phyloP scores from a whole-genome alignment of 2,113 vertebrate genomes.

The Geothlypis trichas region DNA sequence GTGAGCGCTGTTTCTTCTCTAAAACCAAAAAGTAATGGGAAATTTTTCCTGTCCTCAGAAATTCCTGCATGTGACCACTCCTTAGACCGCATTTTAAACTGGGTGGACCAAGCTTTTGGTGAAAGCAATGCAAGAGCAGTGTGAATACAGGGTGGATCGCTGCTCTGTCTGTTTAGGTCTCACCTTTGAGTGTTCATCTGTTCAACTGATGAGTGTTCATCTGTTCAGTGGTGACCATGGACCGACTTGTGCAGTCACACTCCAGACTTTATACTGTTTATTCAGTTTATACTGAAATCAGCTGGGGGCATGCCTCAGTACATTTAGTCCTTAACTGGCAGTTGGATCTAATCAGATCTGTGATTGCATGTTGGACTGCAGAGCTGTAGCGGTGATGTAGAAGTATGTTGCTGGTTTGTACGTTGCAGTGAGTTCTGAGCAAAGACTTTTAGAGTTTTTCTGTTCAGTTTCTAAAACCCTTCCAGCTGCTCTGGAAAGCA shows the following conservation, averaged over 20 bases:
- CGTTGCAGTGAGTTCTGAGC: not conserved
- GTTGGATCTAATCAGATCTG: not conserved
- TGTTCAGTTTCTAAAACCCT: not conserved
- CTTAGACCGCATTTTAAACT: fast-evolving
- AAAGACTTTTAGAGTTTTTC: not conserved
- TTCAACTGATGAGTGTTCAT: not conserved
- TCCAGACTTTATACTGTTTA: not conserved
- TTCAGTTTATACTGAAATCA: not conserved
- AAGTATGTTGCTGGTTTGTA: not conserved
- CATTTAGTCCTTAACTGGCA: not conserved
- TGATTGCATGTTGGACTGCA: not conserved
- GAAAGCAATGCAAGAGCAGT: not conserved
- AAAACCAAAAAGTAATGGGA: not conserved
- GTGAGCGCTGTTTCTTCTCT: fast-evolving
- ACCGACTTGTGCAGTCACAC: not conserved
- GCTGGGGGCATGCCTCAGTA: not conserved
- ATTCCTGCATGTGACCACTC: fast-evolving
- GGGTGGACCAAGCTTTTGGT: not conserved
- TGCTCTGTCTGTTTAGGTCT: not conserved
- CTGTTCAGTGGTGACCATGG: not conserved
- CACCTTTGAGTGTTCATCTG: not conserved
- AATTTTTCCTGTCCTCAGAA: not conserved
- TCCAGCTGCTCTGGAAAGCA: not conserved
- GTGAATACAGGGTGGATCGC: not conserved
- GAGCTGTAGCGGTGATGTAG: not conserved